phyloP scores from a whole-genome alignment of 2,888 invertebrate species.

The Drosophila niveifrons region DNA sequence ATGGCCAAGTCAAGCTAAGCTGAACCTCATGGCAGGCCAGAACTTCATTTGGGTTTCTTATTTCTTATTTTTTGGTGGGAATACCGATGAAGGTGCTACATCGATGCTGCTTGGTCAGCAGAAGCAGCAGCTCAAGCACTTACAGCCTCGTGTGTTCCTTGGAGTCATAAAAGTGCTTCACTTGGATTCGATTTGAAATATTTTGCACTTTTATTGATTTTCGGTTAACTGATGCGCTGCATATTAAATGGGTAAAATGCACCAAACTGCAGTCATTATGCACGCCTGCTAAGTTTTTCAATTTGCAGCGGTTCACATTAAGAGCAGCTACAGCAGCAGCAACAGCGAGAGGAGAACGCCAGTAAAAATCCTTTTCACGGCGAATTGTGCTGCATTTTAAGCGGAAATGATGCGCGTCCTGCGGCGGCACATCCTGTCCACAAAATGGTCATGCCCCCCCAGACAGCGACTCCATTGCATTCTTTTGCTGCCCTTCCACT shows the following conservation, averaged over 20 bases:
- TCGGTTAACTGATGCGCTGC: slow-evolving; percentile 72
- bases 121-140: slow-evolving; percentile 41
- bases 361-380: slow-evolving; percentile 72
- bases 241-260: slow-evolving; percentile 64
- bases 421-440: slow-evolving; percentile 78
- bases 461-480: slow-evolving; percentile 20
- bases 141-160: slow-evolving; percentile 45
- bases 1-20: slow-evolving; percentile 16
- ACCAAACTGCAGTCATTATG: slow-evolving; percentile 65
- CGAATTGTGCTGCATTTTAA: slow-evolving; percentile 80
- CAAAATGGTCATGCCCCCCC: slow-evolving; percentile 64
- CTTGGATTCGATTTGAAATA: slow-evolving; percentile 73
- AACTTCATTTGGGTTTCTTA: slow-evolving; percentile 45
- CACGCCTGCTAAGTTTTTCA: slow-evolving; percentile 55
- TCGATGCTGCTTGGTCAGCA: slow-evolving; percentile 58
- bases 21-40: slow-evolving; percentile 7
- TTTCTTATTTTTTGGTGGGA: slow-evolving; percentile 6
- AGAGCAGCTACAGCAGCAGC: not conserved
- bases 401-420: slow-evolving; percentile 80
- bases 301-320: slow-evolving; percentile 51
- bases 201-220: slow-evolving; percentile 77
- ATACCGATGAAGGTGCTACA: slow-evolving; percentile 58
- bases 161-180: slow-evolving; percentile 64
- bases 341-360: slow-evolving; percentile 4
- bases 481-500: not conserved